A percentile compares a stretch with the other conserved stretches of the same genome.
Conservation (phyloP, 1,140 invertebrate genomes). For the Eueides isabella region DNA sequence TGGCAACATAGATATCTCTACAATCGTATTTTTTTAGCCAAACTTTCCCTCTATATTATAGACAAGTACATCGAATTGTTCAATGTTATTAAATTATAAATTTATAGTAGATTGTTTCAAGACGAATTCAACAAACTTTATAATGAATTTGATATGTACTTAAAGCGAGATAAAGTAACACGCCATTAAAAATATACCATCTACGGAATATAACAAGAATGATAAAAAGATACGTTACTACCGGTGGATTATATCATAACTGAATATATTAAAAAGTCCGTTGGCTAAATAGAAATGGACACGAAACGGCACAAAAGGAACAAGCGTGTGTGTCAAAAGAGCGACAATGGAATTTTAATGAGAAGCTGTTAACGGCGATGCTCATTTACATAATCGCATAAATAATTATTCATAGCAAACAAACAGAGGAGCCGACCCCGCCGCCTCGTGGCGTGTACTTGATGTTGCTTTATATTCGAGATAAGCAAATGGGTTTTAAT, state of each 20-base stretch:
- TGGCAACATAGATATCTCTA: constrained; percentile 48
- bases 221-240: constrained; percentile 29
- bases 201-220: constrained; percentile 12
- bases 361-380: constrained; percentile 65
- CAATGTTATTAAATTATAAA: too few relatives aligned
- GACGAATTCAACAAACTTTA: too few relatives aligned
- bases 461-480: background rate
- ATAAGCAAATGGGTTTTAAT: constrained; percentile 2
- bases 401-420: constrained; percentile 69
- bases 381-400: constrained; percentile 73
- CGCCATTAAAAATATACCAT: constrained; percentile 25
- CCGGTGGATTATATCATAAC: constrained; percentile 38
- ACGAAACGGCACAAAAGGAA: constrained; percentile 64
- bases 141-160: too few relatives aligned
- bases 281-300: constrained; percentile 57
- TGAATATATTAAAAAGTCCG: constrained; percentile 45
- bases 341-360: constrained; percentile 76
- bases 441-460: constrained; percentile 14
- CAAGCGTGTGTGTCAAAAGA: constrained; percentile 55
- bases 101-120: too few relatives aligned
- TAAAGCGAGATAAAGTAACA: background rate
- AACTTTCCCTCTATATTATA: background rate
- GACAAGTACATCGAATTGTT: too few relatives aligned
- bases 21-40: background rate
- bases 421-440: constrained; percentile 22